These are phyloP conservation scores for Tridacna gigas DNA, from an alignment of 2,888 invertebrate species.

Conservation along the genomic window DNA sequence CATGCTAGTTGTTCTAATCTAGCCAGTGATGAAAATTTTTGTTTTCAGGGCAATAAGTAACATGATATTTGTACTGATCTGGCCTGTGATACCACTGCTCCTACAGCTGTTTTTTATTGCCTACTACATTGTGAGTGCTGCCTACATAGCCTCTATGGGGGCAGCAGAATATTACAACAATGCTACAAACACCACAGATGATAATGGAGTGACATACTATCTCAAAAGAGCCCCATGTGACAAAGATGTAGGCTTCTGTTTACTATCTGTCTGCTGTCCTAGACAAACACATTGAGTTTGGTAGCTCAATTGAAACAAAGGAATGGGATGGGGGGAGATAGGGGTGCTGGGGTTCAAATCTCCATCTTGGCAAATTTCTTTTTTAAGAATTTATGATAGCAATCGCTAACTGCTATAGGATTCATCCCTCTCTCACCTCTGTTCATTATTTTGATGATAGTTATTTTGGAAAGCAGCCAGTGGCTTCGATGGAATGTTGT, in stretches of 20 bases:
- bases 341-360: no score
- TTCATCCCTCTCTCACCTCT: no score
- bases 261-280: no score
- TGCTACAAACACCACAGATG: conserved; percentile 69
- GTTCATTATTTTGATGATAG: no score
- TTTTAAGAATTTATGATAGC: no score
- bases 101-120: conserved; percentile 91
- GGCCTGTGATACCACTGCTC: conserved; percentile 96
- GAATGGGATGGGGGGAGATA: no score
- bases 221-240: conserved; percentile 74
- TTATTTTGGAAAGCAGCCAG: no score
- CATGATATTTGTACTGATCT: conserved; percentile 93
- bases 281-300: no score
- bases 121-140: conserved; percentile 90
- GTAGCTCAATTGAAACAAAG: no score
- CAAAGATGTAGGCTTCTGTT: conserved; percentile 66
- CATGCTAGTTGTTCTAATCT: not conserved
- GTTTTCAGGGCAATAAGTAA: conserved; percentile 92
- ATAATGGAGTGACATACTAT: conserved; percentile 63
- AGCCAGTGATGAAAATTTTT: not conserved
- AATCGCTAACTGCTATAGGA: no score
- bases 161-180: conserved; percentile 72
- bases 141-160: conserved; percentile 84
- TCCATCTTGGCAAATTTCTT: no score
- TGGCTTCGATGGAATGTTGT: no score